These are phyloP conservation scores for Trichogramma pretiosum DNA, from an alignment of 1,140 invertebrate genomes.

Conservation along the genomic window DNA sequence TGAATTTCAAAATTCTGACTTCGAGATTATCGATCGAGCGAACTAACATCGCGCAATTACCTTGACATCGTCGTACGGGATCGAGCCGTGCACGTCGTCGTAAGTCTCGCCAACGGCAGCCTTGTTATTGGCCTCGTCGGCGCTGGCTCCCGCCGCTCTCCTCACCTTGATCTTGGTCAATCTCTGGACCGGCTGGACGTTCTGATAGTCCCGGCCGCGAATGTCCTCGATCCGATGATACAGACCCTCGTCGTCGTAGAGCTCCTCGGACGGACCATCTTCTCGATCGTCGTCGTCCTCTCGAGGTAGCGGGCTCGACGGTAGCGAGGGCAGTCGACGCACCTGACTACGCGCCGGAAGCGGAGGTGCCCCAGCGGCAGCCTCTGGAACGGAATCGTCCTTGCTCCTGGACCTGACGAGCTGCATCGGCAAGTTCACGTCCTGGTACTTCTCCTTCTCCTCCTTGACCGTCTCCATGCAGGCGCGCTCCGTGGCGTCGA, in stretches of 20 bases:
- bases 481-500: constrained; percentile 7
- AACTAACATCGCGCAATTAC: not conserved
- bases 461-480: constrained; percentile 12
- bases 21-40: no score
- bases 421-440: constrained; percentile 8
- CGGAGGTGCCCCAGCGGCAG: constrained; percentile 19
- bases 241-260: constrained; percentile 36
- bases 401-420: no score
- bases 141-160: not conserved
- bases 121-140: not conserved
- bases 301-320: constrained; percentile 16
- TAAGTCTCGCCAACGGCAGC: constrained; percentile 21
- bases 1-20: no score
- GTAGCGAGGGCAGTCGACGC: constrained; percentile 28
- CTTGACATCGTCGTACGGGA: constrained; percentile 14
- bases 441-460: constrained; percentile 11
- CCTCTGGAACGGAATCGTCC: constrained; percentile 1
- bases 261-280: constrained; percentile 19
- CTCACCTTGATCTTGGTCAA: not conserved
- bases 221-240: constrained; percentile 40
- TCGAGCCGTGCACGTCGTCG: constrained; percentile 25
- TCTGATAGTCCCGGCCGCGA: constrained; percentile 27
- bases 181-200: constrained; percentile 20
- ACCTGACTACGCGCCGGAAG: constrained; percentile 29
- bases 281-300: no score